These are phyloP conservation scores for Ophthalmolycus amberensis DNA, from an alignment of 2,113 vertebrate species.

Conservation along the genomic window DNA sequence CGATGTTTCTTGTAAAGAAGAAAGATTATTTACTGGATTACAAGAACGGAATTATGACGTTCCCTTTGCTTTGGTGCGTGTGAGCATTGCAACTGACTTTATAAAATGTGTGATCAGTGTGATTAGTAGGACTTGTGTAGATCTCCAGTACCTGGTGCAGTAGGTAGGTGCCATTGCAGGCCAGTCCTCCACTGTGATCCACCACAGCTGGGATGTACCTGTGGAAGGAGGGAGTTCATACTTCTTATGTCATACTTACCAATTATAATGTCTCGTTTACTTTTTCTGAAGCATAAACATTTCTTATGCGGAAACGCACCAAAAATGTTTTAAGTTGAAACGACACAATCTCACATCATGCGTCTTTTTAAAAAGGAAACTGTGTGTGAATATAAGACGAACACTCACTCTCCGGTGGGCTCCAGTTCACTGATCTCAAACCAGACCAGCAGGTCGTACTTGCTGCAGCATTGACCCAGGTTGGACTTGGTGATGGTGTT, in stretches of 20 bases:
- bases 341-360: background rate
- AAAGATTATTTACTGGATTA: background rate
- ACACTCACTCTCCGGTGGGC: slow-evolving; percentile 97
- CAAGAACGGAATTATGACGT: background rate
- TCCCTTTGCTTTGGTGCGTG: background rate
- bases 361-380: background rate
- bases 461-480: slow-evolving; percentile 97
- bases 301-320: background rate
- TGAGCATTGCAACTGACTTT: background rate
- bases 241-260: background rate
- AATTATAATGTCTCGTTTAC: background rate
- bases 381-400: background rate
- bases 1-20: background rate
- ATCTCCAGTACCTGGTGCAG: slow-evolving; percentile 92
- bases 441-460: slow-evolving; percentile 98
- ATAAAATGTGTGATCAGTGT: background rate
- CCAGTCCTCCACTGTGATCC: slow-evolving; percentile 92
- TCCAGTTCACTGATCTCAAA: slow-evolving; percentile 99
- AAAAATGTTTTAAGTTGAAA: background rate
- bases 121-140: background rate
- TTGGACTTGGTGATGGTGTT: slow-evolving; percentile 96
- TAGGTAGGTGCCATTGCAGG: slow-evolving; percentile 95
- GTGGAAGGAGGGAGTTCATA: slow-evolving; percentile 18
- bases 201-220: slow-evolving; percentile 99
- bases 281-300: background rate